Evolutionary conservation across 1,140 invertebrate species (phyloP), one percentile per base, ranked within the genome.

Genomic region (Myzus persicae): DNA sequence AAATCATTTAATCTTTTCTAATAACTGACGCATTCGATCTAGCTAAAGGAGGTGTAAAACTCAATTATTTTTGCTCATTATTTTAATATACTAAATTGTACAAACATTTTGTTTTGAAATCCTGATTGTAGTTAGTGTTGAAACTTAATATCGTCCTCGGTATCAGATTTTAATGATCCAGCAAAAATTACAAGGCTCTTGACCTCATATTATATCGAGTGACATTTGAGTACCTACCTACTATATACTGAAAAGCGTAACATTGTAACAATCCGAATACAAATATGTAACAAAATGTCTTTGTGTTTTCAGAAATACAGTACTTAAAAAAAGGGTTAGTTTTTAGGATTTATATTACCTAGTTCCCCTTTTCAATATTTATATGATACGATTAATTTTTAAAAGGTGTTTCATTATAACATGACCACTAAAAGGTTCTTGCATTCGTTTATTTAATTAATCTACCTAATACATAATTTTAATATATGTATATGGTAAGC

Each of bases 171-270:
- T 76, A 36, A 76, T n/a, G 14, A 76, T 36, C 24, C 36, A 36
- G 31, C n/a, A 76, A 87, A 44, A 87, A 46, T 87, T 5, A 87
- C 11, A 46, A 44, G 31, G 11, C 42, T n/a, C 84, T 87, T 87
- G 84, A 87, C 84, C 84, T n/a, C 14, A 46, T 87, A 24, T 84
- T 87, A 24, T 84, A 87, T 87, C 42, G 42, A 87, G 26, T 87
- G 42, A 87, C 31, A 87, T 87, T 87, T n/a, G 42, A 87, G 42
- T 46, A 44, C 18, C n/a, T n/a, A 67, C 59, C 24, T 54, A 31
- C 14, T 48, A 51, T 4, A 87, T 44, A 8, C 31, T 87, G 18
- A 31, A 24, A 38, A 11, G 31, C 24, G 42, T 87, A 44, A 44
- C 4, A 44, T 46, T 14, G 42, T 44, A n/a, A n/a, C n/a, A n/a